phyloP scores from a whole-genome alignment of 2,888 invertebrate species.

The Iselma pallidipennis region DNA sequence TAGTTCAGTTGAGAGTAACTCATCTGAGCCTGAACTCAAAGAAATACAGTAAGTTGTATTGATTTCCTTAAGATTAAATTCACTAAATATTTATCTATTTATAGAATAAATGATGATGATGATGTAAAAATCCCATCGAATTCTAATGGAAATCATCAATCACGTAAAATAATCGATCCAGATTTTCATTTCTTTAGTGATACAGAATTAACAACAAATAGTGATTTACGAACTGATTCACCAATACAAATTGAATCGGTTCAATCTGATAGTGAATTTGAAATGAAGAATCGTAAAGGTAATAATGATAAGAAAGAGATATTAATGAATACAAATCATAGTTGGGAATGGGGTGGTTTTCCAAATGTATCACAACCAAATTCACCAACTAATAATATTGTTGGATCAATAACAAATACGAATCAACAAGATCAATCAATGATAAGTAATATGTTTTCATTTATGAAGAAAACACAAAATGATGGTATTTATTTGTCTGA shows the following conservation, averaged over 20 bases:
- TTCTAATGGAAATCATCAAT: neutral
- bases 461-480: conserved; percentile 74
- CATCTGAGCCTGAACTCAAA: conserved; percentile 52
- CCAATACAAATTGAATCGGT: conserved; percentile 64
- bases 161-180: conserved; percentile 58
- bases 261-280: conserved; percentile 94
- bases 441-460: conserved; percentile 90
- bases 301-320: conserved; percentile 35
- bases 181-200: conserved; percentile 93
- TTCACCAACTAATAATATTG: conserved; percentile 32
- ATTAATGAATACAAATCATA: conserved; percentile 56
- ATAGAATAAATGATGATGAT: conserved; percentile 19
- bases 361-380: conserved; percentile 58
- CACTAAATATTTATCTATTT: neutral
- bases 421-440: conserved; percentile 63
- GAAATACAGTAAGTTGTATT: conserved; percentile 49
- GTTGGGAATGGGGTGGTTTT: conserved; percentile 91
- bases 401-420: neutral
- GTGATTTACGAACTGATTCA: conserved; percentile 69
- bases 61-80: neutral
- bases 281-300: conserved; percentile 63
- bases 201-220: conserved; percentile 76
- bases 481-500: conserved; percentile 77
- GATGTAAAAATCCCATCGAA: conserved; percentile 1
- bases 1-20: conserved; percentile 53